Conservation (phyloP, 2,797 vertebrate genomes). For the Enteromius afrohamiltoni region DNA sequence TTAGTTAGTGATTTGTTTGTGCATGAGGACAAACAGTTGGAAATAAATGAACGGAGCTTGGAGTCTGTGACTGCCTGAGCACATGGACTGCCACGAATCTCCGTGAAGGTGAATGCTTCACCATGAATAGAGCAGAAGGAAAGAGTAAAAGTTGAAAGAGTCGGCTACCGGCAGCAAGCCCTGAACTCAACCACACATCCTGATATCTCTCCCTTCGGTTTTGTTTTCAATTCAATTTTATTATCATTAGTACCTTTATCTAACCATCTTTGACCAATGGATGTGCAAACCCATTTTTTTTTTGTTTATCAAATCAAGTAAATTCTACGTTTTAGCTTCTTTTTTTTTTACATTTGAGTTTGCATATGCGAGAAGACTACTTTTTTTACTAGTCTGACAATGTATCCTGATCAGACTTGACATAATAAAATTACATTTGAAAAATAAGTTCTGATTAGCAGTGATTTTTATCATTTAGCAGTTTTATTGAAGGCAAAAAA, state of each 20-base stretch:
- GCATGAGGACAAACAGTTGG: slow-evolving; percentile 58
- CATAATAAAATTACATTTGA: not conserved
- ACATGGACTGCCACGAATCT: slow-evolving; percentile 64
- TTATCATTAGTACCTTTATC: not conserved
- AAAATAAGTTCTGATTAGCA: not conserved
- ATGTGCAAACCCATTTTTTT: slow-evolving; percentile 13
- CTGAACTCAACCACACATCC: slow-evolving; percentile 37
- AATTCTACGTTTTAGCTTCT: slow-evolving; percentile 39
- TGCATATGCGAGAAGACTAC: slow-evolving; percentile 46
- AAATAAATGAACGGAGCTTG: slow-evolving; percentile 53
- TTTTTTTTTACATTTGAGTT: slow-evolving; percentile 32
- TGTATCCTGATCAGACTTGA: not conserved
- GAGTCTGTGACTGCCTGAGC: slow-evolving; percentile 63
- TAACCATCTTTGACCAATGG: not conserved
- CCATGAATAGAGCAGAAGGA: slow-evolving; percentile 12
- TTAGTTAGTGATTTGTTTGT: slow-evolving; percentile 61
- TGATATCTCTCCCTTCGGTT: slow-evolving; percentile 8
- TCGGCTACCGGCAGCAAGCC: slow-evolving; percentile 35
- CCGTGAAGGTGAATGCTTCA: slow-evolving; percentile 70
- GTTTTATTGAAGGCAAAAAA: not conserved
- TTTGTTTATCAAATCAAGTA: slow-evolving; percentile 1
- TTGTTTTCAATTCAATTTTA: too few relatives aligned
- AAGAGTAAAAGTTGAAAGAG: not conserved
- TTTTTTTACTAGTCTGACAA: not conserved
- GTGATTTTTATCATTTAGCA: not conserved